Evolutionary conservation across 2,888 invertebrate genomes (phyloP).

Genomic region (Papilio elwesi): DNA sequence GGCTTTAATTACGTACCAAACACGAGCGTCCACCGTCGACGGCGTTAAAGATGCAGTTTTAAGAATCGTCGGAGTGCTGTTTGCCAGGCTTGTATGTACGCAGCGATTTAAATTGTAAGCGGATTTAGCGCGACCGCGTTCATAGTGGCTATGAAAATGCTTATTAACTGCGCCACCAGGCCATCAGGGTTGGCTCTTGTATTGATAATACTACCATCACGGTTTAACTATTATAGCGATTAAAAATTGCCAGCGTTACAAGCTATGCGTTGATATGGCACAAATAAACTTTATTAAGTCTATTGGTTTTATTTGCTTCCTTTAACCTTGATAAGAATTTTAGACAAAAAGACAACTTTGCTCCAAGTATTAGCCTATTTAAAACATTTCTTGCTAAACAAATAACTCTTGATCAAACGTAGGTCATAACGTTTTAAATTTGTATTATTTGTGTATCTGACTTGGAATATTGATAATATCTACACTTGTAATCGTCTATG

Average conservation of each 20-base stretch:
- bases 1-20: constrained; percentile 80
- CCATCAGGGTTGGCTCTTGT: constrained; percentile 46
- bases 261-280: too few relatives aligned
- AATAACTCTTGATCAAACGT: too few relatives aligned
- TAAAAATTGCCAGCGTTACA: too few relatives aligned
- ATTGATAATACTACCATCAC: not conserved
- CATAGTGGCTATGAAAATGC: constrained; percentile 71
- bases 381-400: too few relatives aligned
- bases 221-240: too few relatives aligned
- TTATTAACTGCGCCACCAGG: constrained; percentile 53
- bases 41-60: constrained; percentile 80
- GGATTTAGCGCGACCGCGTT: constrained; percentile 63
- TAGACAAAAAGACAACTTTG: too few relatives aligned
- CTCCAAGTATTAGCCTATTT: too few relatives aligned
- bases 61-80: constrained; percentile 66
- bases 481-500: not conserved
- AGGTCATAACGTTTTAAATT: not conserved
- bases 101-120: constrained; percentile 71
- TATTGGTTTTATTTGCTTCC: not conserved
- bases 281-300: not conserved
- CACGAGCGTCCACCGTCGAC: constrained; percentile 77
- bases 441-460: not conserved
- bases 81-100: constrained; percentile 55
- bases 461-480: not conserved
- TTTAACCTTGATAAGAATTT: not conserved